Evolutionary conservation across 1,140 invertebrate species (phyloP).

Genomic region (Diplogasteroides magnus): DNA sequence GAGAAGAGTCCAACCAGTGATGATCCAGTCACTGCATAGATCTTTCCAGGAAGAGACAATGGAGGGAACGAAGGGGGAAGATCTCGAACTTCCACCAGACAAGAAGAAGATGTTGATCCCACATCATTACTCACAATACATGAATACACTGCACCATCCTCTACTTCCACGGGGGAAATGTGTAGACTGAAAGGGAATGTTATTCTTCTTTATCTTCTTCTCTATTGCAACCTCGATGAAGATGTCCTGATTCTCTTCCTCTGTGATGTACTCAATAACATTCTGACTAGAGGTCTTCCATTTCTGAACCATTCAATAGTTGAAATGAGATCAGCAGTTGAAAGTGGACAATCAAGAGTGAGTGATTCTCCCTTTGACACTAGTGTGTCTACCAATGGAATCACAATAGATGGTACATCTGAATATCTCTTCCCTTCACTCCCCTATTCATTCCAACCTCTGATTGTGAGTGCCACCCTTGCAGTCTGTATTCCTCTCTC

Average conservation of each 20-base stretch:
- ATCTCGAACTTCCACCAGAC: neutral
- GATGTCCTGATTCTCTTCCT: neutral
- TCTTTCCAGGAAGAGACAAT: neutral
- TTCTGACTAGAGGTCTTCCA: neutral
- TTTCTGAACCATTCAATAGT: neutral
- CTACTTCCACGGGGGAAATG: neutral
- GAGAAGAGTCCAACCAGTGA: neutral
- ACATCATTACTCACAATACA: neutral
- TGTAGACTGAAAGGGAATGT: neutral
- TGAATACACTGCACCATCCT: neutral
- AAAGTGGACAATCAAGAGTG: neutral
- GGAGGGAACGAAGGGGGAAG: neutral
- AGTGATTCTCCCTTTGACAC: neutral
- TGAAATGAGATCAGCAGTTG: neutral
- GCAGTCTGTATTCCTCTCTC: neutral
- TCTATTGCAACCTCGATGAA: neutral
- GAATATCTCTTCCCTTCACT: too few species aligned
- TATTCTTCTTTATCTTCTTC: neutral
- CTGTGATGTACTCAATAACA: neutral
- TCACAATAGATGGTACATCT: neutral
- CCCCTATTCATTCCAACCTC: neutral
- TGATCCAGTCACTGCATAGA: neutral
- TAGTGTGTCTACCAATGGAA: neutral
- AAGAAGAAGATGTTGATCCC: neutral
- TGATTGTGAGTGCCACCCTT: neutral